These are phyloP conservation scores for Tenthredo mesomela DNA, from an alignment of 2,888 invertebrate genomes.

Conservation along the genomic window DNA sequence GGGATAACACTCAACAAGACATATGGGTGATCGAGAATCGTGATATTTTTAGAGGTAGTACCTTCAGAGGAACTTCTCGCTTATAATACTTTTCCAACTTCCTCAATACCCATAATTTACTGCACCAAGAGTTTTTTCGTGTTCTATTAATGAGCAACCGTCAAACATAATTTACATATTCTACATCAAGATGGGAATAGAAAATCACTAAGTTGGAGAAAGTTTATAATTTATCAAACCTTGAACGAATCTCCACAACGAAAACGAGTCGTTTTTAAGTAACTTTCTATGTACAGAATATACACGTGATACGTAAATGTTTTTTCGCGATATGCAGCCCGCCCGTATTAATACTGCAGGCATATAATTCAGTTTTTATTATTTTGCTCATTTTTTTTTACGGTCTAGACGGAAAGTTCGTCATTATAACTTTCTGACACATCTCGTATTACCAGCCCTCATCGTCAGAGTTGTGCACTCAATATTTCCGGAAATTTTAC, in stretches of 20 bases:
- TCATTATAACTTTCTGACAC: constrained; percentile 5
- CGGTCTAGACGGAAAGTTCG: constrained; percentile 37
- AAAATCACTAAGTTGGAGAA: background rate
- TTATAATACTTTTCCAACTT: background rate
- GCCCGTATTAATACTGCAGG: background rate
- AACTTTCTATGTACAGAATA: background rate
- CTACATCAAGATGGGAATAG: background rate
- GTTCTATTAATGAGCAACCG: background rate
- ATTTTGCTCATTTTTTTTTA: background rate
- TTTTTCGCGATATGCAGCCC: background rate
- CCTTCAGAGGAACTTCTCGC: background rate
- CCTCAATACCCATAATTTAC: background rate
- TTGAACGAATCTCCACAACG: background rate
- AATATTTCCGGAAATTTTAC: constrained; percentile 3
- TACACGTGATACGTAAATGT: background rate
- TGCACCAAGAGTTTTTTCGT: background rate
- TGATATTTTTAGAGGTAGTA: background rate
- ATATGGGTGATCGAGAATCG: constrained; percentile 17
- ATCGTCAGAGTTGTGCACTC: background rate
- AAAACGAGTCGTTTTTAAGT: background rate
- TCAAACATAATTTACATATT: background rate
- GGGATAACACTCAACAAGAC: constrained; percentile 14
- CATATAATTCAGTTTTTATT: background rate
- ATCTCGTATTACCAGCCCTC: background rate
- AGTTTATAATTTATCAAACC: background rate